Base-by-base conservation (phyloP, 1,140 invertebrate species). In the Asbolus verrucosus region DNA sequence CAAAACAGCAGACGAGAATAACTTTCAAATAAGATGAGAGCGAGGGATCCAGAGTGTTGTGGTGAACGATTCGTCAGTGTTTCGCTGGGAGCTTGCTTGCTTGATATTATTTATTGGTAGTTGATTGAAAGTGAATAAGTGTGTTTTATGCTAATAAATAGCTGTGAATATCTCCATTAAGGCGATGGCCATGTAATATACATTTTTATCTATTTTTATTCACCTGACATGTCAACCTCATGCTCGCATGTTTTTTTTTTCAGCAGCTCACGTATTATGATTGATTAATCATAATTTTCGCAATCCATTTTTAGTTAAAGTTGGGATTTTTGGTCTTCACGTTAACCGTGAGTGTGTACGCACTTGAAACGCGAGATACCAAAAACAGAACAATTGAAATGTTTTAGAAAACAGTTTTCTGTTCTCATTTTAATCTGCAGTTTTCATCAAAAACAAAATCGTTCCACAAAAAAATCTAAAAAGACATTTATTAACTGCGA, bases 51-150 rank as follows among this genome's bases (percentile, higher is more conserved):
- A 36, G 50, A 61, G 39, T 66, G 71, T 62, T 14, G 61, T 60
- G 33, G 8, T 30, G 60, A 63, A 67, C 67, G 68, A 67, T 71
- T 46, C 70, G 65, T 54, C 41, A 68, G 72, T 74, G 70, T 71
- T 69, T 70, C 50, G 60, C 66, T 63, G 65, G 18, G 69, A 71
- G 72, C 63, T 69, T 63, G 14, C 65, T 69, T 66, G 65, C 50
- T 63, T 67, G 14, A n/a, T 54, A 54, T 71, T 75, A 71, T 73
- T 75, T 75, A 69, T 73, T 71, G 72, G 36, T 62, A 59, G 65
- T 69, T 31, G 63, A 66, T 67, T 54, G 46, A 43, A 72, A 50
- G 65, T 39, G 50, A 36, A 65, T 27, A 61, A 63, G 70, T 66
- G 61, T 27, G 43, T 33, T 21, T 31, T 18, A 38, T 24, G 8